Evolutionary conservation across 2,888 invertebrate genomes (phyloP).

Genomic region (Drosophila borealis): DNA sequence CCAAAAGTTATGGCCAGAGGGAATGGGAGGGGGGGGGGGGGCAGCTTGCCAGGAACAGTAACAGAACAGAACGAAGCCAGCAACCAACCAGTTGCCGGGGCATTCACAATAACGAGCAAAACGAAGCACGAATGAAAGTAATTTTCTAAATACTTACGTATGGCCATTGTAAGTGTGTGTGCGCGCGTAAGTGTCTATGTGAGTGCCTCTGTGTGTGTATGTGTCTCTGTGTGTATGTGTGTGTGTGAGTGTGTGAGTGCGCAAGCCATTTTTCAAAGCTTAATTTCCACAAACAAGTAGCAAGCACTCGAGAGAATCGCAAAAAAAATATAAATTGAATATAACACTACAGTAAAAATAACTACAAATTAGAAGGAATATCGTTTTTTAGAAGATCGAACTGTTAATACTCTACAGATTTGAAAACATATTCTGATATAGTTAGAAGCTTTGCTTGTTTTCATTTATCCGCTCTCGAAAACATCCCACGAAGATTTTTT

Average conservation of each 20-base stretch:
- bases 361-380: conserved; percentile 5
- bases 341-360: conserved; percentile 13
- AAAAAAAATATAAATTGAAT: conserved; percentile 31
- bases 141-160: conserved; percentile 75
- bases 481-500: no score
- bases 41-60: not conserved
- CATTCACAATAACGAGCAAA: conserved; percentile 72
- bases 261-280: conserved; percentile 75
- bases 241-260: conserved; percentile 23
- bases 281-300: conserved; percentile 69
- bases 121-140: conserved; percentile 76
- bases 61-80: conserved; percentile 1
- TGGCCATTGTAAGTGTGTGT: conserved; percentile 29
- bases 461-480: no score
- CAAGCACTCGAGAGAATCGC: conserved; percentile 38
- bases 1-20: not conserved
- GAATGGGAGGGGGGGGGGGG: not conserved
- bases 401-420: not conserved
- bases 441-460: no score
- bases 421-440: not conserved
- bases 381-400: not conserved
- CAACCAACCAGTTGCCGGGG: conserved; percentile 43
- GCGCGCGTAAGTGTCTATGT: conserved; percentile 11
- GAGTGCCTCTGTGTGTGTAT: conserved; percentile 4
- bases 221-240: conserved; percentile 10